Conservation (phyloP, 2,797 vertebrate species). For the Macroramphosus scolopax region DNA sequence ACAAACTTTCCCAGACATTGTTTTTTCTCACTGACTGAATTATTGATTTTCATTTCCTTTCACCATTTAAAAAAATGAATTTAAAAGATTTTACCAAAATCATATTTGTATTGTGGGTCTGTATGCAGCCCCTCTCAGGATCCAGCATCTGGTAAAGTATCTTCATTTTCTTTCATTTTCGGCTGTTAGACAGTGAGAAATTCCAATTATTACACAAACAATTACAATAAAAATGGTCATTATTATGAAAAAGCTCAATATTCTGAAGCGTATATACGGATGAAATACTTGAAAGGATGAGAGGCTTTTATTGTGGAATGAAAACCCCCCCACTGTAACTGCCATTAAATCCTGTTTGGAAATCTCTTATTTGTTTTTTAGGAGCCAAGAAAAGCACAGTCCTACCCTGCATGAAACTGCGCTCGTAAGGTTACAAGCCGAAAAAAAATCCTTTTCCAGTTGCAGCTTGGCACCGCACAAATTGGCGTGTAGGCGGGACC, state of each 20-base stretch:
- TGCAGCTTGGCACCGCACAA: conserved; percentile 64
- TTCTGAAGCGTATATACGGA: too few species aligned
- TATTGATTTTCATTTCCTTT: too few species aligned
- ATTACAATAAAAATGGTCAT: not conserved
- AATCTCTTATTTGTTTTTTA: conserved; percentile 43
- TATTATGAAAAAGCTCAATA: not conserved
- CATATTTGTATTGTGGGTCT: too few species aligned
- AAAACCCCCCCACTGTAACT: not conserved
- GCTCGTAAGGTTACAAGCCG: conserved; percentile 32
- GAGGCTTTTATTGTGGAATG: too few species aligned
- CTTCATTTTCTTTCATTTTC: not conserved
- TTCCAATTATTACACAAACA: too few species aligned
- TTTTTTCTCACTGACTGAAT: too few species aligned
- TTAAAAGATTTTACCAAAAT: too few species aligned
- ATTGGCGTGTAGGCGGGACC: conserved; percentile 71
- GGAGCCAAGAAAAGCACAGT: conserved; percentile 32
- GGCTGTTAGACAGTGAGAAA: not conserved
- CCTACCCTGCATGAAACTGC: conserved; percentile 15
- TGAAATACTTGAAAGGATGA: too few species aligned
- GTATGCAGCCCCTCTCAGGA: too few species aligned
- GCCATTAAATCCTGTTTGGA: conserved; percentile 40
- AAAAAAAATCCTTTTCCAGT: conserved; percentile 52
- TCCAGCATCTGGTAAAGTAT: too few species aligned
- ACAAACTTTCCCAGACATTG: too few species aligned
- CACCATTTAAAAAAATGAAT: too few species aligned